Conservation (phyloP, 2,113 vertebrate species). For the Pelusios castaneus region DNA sequence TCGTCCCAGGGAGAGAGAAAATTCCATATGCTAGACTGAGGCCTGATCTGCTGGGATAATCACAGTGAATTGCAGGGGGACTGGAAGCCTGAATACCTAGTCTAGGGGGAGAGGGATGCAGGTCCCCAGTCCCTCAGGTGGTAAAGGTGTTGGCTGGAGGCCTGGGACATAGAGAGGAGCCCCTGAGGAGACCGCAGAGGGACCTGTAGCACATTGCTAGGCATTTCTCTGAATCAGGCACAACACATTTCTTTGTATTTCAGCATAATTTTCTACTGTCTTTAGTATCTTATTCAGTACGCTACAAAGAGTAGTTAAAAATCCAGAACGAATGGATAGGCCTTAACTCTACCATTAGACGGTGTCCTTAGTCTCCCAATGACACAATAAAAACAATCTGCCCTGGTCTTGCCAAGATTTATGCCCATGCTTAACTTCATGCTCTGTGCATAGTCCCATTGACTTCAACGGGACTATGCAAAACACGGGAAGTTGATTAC, state of each 20-base stretch:
- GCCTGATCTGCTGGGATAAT: not conserved
- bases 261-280: not conserved
- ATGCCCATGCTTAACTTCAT: not conserved
- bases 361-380: not conserved
- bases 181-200: no score
- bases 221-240: not conserved
- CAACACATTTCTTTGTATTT: not conserved
- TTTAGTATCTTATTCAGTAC: not conserved
- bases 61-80: not conserved
- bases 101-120: not conserved
- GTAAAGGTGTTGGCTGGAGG: no score
- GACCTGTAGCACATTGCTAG: not conserved
- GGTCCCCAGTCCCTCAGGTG: not conserved
- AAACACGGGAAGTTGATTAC: fast-evolving
- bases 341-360: not conserved
- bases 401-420: not conserved
- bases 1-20: not conserved
- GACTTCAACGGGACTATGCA: not conserved
- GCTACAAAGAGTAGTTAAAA: not conserved
- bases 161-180: no score
- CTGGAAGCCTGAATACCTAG: not conserved
- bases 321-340: not conserved
- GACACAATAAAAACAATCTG: not conserved
- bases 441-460: not conserved
- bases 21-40: not conserved